phyloP scores from a whole-genome alignment of 2,797 vertebrate genomes.

The Hapalemur alaotrensis region DNA sequence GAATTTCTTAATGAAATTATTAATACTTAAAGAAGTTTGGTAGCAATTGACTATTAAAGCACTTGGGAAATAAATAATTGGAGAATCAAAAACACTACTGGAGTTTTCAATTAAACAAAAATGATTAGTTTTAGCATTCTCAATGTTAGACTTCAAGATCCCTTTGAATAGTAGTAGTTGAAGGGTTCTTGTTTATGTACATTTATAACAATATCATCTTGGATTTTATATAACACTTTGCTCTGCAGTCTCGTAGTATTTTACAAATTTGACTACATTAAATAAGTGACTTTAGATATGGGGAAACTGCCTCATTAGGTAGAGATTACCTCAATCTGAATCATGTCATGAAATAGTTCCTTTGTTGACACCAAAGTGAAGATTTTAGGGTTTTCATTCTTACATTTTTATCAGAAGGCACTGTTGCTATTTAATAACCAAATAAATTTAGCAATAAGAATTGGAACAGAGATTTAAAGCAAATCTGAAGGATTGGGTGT shows the following conservation, averaged over 20 bases:
- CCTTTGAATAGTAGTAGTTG: not conserved
- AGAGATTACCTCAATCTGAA: not conserved
- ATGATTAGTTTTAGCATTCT: not conserved
- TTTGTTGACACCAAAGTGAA: not conserved
- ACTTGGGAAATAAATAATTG: slow-evolving; percentile 31
- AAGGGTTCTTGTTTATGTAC: not conserved
- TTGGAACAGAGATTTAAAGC: slow-evolving; percentile 21
- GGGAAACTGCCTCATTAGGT: not conserved
- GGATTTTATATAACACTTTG: not conserved
- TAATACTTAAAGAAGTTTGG: slow-evolving; percentile 41
- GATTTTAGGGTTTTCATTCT: not conserved
- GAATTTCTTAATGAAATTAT: slow-evolving; percentile 36
- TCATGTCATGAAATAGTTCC: not conserved
- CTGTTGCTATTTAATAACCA: slow-evolving; percentile 1
- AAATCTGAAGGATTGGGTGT: not conserved
- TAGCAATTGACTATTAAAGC: not conserved
- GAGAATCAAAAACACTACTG: not conserved
- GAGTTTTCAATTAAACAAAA: slow-evolving; percentile 37
- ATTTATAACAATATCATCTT: slow-evolving; percentile 10
- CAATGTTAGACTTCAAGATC: not conserved
- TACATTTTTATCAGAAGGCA: slow-evolving; percentile 7
- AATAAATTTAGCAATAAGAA: not conserved
- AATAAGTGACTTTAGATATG: not conserved
- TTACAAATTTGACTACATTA: not conserved
- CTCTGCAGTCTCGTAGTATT: not conserved